A percentile compares a stretch with the other conserved stretches of the same genome.
phyloP scores from a whole-genome alignment of 2,888 invertebrate species.

The Mimas tiliae region DNA sequence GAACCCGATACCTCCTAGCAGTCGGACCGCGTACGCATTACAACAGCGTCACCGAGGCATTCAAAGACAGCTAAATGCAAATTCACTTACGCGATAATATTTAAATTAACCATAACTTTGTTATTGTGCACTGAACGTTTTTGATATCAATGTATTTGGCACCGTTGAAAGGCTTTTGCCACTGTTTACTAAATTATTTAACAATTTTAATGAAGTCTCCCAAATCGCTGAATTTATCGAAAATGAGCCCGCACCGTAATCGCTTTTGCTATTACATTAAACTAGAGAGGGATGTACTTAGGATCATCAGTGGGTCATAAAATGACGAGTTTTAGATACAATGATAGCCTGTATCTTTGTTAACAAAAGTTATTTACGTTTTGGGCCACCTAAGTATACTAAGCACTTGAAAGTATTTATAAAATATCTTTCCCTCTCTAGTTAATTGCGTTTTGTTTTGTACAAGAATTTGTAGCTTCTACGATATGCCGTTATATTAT shows the following conservation, averaged over 20 bases:
- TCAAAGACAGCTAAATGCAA: no score
- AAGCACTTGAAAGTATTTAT: no score
- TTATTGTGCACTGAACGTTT: neutral
- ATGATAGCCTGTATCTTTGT: no score
- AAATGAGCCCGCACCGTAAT: constrained; percentile 49
- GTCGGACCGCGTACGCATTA: no score
- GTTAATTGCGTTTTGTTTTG: no score
- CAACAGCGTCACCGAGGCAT: no score
- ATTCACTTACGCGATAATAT: neutral
- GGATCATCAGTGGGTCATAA: neutral
- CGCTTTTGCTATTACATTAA: constrained; percentile 50
- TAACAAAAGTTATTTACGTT: no score
- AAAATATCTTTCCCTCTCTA: no score
- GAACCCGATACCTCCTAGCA: no score
- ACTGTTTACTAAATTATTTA: constrained; percentile 57
- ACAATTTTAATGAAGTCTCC: constrained; percentile 59
- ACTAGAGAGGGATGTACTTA: constrained; percentile 34
- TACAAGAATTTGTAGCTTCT: no score
- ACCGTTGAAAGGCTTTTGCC: constrained; percentile 27
- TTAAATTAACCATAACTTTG: neutral
- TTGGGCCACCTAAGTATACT: no score
- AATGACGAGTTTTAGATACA: neutral
- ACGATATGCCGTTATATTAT: no score
- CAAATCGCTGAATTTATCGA: constrained; percentile 62
- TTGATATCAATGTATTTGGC: neutral